Evolutionary conservation across 2,113 vertebrate genomes (phyloP).

Genomic region (Ailuropoda melanoleuca): DNA sequence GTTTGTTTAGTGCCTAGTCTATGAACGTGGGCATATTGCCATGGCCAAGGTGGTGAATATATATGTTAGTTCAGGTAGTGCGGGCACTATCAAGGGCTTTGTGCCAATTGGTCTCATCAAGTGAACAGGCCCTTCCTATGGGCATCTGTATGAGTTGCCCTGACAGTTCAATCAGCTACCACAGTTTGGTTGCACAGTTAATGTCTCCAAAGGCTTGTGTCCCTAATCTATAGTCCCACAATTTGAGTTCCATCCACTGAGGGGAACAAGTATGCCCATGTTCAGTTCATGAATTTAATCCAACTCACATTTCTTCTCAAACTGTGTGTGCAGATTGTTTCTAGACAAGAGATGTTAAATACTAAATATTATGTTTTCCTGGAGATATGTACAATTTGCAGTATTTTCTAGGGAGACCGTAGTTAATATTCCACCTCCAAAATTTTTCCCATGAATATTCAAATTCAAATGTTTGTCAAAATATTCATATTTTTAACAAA

Average conservation of each 20-base stretch:
- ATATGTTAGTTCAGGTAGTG: no score
- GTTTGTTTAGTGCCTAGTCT: not conserved
- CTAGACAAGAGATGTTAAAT: not conserved
- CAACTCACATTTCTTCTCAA: not conserved
- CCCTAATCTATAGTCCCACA: not conserved
- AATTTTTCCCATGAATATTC: not conserved
- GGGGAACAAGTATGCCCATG: fast-evolving
- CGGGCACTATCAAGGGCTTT: not conserved
- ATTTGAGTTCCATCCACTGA: not conserved
- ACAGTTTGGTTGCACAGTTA: not conserved
- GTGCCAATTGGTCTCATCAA: not conserved
- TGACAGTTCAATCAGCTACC: not conserved
- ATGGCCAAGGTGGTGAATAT: not conserved
- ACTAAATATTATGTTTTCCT: not conserved
- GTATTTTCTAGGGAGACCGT: slow-evolving; percentile 29
- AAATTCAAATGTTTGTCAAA: slow-evolving; percentile 61
- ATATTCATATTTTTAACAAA: slow-evolving; percentile 33
- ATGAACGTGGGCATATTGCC: no score
- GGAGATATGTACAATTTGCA: not conserved
- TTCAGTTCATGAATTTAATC: not conserved
- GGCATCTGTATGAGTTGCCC: not conserved
- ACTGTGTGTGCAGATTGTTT: not conserved
- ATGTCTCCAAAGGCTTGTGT: not conserved
- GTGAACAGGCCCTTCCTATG: not conserved
- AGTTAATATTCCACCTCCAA: not conserved